Evolutionary conservation across 2,888 invertebrate genomes (phyloP).

Genomic region (Eupeodes latifasciatus): DNA sequence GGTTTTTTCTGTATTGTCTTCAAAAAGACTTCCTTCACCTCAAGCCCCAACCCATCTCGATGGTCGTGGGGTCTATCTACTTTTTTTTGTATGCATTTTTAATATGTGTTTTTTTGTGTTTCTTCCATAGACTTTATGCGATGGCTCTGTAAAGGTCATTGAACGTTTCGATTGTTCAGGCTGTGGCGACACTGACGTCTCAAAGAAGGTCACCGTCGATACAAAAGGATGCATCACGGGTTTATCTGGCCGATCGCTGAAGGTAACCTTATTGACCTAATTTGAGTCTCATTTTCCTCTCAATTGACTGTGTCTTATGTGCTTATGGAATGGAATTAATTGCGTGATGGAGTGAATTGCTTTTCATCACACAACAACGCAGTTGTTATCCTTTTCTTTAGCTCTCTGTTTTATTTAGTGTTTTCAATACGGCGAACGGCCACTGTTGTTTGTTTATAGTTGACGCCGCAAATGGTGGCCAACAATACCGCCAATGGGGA

Average conservation of each 20-base stretch:
- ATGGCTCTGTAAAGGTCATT: slow-evolving; percentile 96
- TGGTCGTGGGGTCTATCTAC: not conserved
- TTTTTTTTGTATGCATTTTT: not conserved
- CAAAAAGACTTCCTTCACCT: not conserved
- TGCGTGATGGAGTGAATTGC: slow-evolving; percentile 14
- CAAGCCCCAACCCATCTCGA: not conserved
- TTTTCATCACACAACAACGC: not conserved
- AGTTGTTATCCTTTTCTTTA: not conserved
- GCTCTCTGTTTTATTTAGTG: no score
- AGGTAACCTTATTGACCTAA: slow-evolving; percentile 85
- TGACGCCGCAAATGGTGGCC: slow-evolving; percentile 81
- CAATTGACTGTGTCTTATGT: not conserved
- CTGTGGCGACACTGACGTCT: slow-evolving; percentile 97
- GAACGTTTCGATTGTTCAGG: slow-evolving; percentile 98
- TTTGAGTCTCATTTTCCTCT: not conserved
- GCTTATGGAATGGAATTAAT: slow-evolving; percentile 26
- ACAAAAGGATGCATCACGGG: slow-evolving; percentile 92
- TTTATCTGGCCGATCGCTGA: slow-evolving; percentile 93
- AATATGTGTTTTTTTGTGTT: slow-evolving; percentile 28
- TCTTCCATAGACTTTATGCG: slow-evolving; percentile 89
- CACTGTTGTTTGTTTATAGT: slow-evolving; percentile 61
- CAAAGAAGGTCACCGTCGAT: slow-evolving; percentile 88
- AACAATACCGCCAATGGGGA: slow-evolving; percentile 92
- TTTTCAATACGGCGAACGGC: slow-evolving; percentile 8
- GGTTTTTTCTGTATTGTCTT: slow-evolving; percentile 26